Base-by-base conservation (phyloP, 2,797 vertebrate species). In the Aviceda cuculoides region DNA sequence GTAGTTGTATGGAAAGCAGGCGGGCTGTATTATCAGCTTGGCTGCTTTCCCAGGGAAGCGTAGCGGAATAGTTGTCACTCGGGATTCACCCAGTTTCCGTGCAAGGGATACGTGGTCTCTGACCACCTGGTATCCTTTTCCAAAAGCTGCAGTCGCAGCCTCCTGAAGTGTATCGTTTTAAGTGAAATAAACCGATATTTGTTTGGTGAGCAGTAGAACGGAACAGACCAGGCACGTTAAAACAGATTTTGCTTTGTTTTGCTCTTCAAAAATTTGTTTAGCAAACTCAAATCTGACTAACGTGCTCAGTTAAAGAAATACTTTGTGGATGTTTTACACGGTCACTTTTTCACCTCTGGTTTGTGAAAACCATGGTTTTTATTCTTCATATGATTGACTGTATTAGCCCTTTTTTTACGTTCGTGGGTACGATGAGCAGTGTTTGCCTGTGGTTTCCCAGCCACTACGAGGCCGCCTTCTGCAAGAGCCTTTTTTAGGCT, bases 41-140 rank as follows among this genome's bases (percentile, higher is more conserved):
- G 94, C 85, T 90, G 59, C 63, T 55, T 74, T 95, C 90, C 92
- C 86, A 79, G 83, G 79, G 85, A 92, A 85, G 56, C 8, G 42
- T 3, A 39, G 86, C 42, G 33, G 33, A 84, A 68, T 7, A 71
- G 75, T 37, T 7, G 9, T 82, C 70, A 55, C 7, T 37, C 85
- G 68, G 90, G 66, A 61, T 68, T 82, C 91, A 37, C 22, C 24
- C 47, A 40, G 11, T 49, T 89, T 92, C 63, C 9, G 1, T 47
- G 31, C 22, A 82, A 89, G 40, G 25, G 11, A 44, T 58, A 68
- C 13, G 49, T 49, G 40, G 61, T 42, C 74, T 91, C 68, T 87
- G 68, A 50, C 39, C 3, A 21, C 62, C 65, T 44, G 63, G 33
- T 35, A 65, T 40, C 33, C 18, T 63, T 40, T 47, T 28, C 49